Base-by-base conservation (phyloP, 2,888 invertebrate genomes). In the Diabrotica balteata region DNA sequence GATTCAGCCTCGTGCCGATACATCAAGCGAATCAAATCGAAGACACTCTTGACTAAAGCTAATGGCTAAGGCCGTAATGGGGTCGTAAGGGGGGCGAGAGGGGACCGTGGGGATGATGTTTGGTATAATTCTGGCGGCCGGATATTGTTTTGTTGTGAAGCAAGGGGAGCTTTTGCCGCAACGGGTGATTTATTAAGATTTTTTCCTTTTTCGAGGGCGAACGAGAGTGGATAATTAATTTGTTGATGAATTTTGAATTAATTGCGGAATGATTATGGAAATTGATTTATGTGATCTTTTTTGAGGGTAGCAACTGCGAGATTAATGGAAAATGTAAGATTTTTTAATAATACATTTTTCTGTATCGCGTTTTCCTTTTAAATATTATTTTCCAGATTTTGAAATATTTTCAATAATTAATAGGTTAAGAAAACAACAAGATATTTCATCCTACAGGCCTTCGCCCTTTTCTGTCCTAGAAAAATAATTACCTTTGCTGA, bases 131-230 rank as follows among this genome's bases (percentile, higher is more conserved):
- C 59, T 47, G 52, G 59, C 46, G 59, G 59, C 47, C 11, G 32
- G 52, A 67, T 67, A 63, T 53, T 63, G 67, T 67, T 67, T 63
- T 57, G 63, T 63, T 57, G 57, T 57, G 47, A 57, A 63, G 42
- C 42, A 57, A 50, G 43, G 44, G 55, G 10, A 32, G 47, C 44
- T 32, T 47, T 54, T 32, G 63, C 22, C 49, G 8, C 63, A 9
- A 8, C 53, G 44, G 46, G 63, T 63, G 63, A 63, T 63, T 63
- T 63, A 63, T 63, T 63, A 55, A 63, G 54, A 47, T 57, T 57
- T 49, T 63, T 63, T 51, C 22, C 52, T 55, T 44, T 54, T 22
- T 50, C 9, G 22, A 57, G 22, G 49, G 9, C 52, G 45, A 61
- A 53, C 17, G 45, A 51, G 42, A 61, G 45, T 46, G 49, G 57